Conservation (phyloP, 1,140 invertebrate genomes). For the Apocrypta bakeri region DNA sequence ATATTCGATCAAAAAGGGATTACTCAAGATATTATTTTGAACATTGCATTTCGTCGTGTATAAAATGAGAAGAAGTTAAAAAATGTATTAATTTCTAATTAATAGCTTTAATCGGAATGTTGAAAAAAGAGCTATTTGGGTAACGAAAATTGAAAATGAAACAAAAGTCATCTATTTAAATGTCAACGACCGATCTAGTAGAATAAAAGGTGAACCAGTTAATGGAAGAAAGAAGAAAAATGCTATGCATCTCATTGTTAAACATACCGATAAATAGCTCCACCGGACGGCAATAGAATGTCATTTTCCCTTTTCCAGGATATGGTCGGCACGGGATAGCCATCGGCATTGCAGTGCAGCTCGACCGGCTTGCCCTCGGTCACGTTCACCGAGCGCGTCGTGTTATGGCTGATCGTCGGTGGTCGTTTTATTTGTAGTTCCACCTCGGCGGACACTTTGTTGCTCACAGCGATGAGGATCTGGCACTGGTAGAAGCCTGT, state of each 20-base stretch:
- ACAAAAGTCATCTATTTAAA: too few species aligned
- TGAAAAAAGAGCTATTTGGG: too few species aligned
- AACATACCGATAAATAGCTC: conserved; percentile 36
- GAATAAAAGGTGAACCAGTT: too few species aligned
- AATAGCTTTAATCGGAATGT: too few species aligned
- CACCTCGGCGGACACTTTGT: conserved; percentile 33
- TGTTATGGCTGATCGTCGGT: conserved; percentile 29
- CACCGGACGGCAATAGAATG: conserved; percentile 35
- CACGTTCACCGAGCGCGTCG: conserved; percentile 22
- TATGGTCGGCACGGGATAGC: conserved; percentile 40
- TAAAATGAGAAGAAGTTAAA: too few species aligned
- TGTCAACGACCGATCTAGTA: too few species aligned
- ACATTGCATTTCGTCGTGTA: background rate
- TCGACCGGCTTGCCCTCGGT: conserved; percentile 40
- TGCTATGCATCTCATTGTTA: background rate
- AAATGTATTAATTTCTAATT: too few species aligned
- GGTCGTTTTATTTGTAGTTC: conserved; percentile 48
- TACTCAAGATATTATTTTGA: too few species aligned
- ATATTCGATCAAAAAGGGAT: too few species aligned
- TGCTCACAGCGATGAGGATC: conserved; percentile 12
- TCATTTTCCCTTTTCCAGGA: conserved; percentile 48
- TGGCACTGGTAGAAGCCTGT: conserved; percentile 49
- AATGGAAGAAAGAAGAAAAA: background rate
- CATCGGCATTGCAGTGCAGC: conserved; percentile 42
- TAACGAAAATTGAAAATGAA: too few species aligned